Percentiles rank a stretch among this genome's conserved stretches.
Conservation (phyloP, 2,113 vertebrate species). For the Alligator mississippiensis region DNA sequence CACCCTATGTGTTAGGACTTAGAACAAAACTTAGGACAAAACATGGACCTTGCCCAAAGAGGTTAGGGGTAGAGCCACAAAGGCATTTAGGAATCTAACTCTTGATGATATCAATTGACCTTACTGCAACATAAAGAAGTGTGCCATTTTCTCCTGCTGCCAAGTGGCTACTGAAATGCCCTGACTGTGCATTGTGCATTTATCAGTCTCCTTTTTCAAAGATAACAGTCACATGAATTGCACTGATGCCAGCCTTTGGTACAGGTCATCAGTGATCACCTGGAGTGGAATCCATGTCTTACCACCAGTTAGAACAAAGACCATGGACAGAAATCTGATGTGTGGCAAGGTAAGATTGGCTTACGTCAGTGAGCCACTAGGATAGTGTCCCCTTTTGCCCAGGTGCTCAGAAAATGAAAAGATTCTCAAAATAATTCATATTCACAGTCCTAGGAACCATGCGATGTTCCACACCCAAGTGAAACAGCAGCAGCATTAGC, state of each 20-base stretch:
- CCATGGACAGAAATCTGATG: neutral
- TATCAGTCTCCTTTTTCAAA: neutral
- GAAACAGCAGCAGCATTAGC: neutral
- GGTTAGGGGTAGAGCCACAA: no score
- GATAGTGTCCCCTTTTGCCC: neutral
- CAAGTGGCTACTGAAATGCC: neutral
- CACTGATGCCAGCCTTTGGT: neutral
- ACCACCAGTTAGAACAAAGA: accelerated
- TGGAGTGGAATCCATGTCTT: neutral
- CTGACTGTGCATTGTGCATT: neutral
- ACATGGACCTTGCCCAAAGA: no score
- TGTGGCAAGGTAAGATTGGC: neutral
- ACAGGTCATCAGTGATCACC: neutral
- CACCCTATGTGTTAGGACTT: no score
- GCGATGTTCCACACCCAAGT: neutral
- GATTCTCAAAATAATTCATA: no score
- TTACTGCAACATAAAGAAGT: no score
- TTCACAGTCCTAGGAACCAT: neutral
- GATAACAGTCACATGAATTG: neutral
- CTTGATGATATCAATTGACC: no score
- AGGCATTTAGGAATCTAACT: no score
- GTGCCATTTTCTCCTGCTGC: neutral
- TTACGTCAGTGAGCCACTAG: neutral
- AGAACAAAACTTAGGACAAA: no score
- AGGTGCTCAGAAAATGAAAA: neutral